Evolutionary conservation across 2,888 invertebrate genomes (phyloP), one percentile per base, ranked within the genome.

Genomic region (Galerucella calmariensis): DNA sequence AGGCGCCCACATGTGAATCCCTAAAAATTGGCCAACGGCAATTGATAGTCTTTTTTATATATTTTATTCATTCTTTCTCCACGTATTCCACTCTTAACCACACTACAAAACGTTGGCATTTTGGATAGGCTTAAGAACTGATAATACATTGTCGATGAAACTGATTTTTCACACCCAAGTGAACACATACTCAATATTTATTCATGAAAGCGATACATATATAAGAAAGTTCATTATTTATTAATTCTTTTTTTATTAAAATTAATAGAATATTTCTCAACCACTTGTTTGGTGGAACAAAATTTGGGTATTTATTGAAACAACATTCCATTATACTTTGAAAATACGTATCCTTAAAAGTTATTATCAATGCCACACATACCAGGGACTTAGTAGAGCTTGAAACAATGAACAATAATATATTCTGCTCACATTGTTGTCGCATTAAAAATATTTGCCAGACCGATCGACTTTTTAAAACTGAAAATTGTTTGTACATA

Each of bases 381-480:
- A 62, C 53, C 66, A 46, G 48, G 35, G 53, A 48, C 14, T 72
- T 61, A 72, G 44, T 72, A 67, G 72, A 72, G 67, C 72, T 68
- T 72, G 72, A 72, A 72, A 72, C 53, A 72, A 67, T 67, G 67
- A 72, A 44, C 48, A 69, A 10, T 20, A 20, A 61, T 61, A 16
- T 48, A 48, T 48, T 65, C 20, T 46, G 44, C 41, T 20, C 20
- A 11, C 16, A 41, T 44, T 61, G 46, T 48, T 61, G 69, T 69
- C 69, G 62, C 46, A 65, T 69, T 62, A 62, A 69, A 69, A 69
- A 62, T 12, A 10, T 48, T 61, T 69, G 62, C 62, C 46, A 9
- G 61, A 61, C 62, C 24, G 48, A 59, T 51, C 61, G 61, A 48
- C 27, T 69, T 69, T 58, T 69, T 20, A 27, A 51, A 69, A 20